Conservation (phyloP, 1,140 invertebrate species). For the Penaeus vannamei region DNA sequence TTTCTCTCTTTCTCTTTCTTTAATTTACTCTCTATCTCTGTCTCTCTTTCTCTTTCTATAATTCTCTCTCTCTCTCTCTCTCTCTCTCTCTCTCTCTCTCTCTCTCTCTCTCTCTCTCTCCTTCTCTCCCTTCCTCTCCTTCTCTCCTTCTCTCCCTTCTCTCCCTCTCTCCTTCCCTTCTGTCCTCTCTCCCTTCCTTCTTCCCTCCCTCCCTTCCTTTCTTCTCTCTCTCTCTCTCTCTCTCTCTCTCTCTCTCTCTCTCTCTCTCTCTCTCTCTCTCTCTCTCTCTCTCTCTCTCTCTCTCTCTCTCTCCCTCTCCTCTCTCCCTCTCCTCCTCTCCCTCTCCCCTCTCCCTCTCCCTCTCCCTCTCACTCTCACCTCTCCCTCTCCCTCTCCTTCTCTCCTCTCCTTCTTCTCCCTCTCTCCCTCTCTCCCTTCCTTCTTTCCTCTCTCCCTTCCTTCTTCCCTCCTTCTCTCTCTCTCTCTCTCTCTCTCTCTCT, state of each 20-base stretch:
- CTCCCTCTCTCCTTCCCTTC: neutral
- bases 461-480: too few relatives aligned
- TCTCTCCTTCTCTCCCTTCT: neutral
- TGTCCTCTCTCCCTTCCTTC: neutral
- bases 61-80: neutral
- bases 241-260: conserved; percentile 14
- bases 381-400: too few relatives aligned
- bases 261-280: neutral
- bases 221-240: neutral
- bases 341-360: conserved; percentile 6
- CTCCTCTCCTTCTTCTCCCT: too few relatives aligned
- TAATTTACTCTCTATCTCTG: neutral
- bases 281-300: neutral
- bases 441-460: neutral
- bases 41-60: conserved; percentile 14
- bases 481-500: too few relatives aligned
- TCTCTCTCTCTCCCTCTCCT: neutral
- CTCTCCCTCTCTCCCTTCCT: neutral
- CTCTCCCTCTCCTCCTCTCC: conserved; percentile 19
- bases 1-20: too few relatives aligned
- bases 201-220: neutral
- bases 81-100: neutral
- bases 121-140: too few relatives aligned
- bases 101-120: neutral
- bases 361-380: neutral